Conservation (phyloP, 2,797 vertebrate species). For the Eurystomus glaucurus region DNA sequence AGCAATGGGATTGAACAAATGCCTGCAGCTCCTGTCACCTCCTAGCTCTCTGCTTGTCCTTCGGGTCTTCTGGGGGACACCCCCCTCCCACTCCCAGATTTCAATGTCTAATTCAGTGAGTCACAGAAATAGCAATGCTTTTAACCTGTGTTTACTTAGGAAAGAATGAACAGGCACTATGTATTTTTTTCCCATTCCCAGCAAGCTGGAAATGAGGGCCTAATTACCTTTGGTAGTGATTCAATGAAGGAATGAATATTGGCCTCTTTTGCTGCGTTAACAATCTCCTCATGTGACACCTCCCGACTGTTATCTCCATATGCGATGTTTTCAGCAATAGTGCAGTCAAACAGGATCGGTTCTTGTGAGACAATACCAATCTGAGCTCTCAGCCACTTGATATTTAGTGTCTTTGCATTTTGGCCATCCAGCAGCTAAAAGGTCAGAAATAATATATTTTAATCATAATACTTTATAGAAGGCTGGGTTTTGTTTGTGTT, state of each 20-base stretch:
- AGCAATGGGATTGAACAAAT: background rate
- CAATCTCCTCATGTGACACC: slow-evolving; percentile 88
- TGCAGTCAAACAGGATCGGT: slow-evolving; percentile 94
- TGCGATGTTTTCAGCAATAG: slow-evolving; percentile 93
- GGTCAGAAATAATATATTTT: background rate
- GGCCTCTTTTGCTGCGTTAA: slow-evolving; percentile 88
- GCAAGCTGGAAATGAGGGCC: background rate
- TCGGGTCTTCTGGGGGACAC: background rate
- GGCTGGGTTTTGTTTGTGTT: background rate
- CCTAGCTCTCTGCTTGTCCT: background rate
- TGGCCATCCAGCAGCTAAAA: slow-evolving; percentile 86
- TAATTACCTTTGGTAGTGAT: slow-evolving; percentile 86
- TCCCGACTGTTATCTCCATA: slow-evolving; percentile 93
- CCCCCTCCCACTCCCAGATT: too few relatives aligned
- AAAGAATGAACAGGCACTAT: background rate
- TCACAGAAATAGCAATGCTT: background rate
- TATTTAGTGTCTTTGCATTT: slow-evolving; percentile 86
- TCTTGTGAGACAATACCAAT: slow-evolving; percentile 97
- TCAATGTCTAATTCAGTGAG: background rate
- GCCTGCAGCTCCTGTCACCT: background rate
- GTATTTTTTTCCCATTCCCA: background rate
- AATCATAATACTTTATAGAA: background rate
- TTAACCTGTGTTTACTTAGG: background rate
- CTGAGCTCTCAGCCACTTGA: slow-evolving; percentile 93
- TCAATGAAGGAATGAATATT: slow-evolving; percentile 95